phyloP scores from a whole-genome alignment of 2,888 invertebrate genomes.

The Watsonalla cultraria region DNA sequence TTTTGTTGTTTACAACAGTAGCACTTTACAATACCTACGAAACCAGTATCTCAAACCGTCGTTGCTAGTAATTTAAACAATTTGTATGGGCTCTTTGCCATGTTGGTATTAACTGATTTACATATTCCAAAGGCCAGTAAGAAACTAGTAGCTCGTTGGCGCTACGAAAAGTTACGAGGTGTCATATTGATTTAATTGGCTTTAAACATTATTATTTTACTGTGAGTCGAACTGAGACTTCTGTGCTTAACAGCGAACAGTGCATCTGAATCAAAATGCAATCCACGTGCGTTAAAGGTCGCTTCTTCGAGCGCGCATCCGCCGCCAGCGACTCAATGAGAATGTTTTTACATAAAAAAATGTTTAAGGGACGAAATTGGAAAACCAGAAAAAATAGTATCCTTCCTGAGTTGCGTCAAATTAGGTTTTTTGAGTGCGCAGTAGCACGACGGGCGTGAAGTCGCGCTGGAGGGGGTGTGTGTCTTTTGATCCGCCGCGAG shows the following conservation, averaged over 20 bases:
- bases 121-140: conserved; percentile 22
- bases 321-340: conserved; percentile 39
- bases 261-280: conserved; percentile 42
- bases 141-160: conserved; percentile 6
- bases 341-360: conserved; percentile 52
- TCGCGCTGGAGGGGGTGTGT: conserved; percentile 27
- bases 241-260: conserved; percentile 32
- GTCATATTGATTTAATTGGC: not conserved
- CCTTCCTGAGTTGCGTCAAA: conserved; percentile 44
- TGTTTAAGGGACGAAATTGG: conserved; percentile 35
- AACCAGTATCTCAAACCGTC: conserved; percentile 25
- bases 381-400: conserved; percentile 38
- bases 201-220: not conserved
- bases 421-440: conserved; percentile 39
- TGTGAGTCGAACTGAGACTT: not conserved
- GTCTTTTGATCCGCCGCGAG: conserved; percentile 48
- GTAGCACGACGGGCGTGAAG: conserved; percentile 5
- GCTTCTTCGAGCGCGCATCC: conserved; percentile 46
- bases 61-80: conserved; percentile 8
- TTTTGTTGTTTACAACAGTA: conserved; percentile 35
- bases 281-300: conserved; percentile 59
- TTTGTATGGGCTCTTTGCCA: conserved; percentile 13
- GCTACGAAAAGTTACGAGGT: not conserved
- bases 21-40: conserved; percentile 18
- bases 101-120: conserved; percentile 15